Conservation (phyloP, 2,113 vertebrate species). For the Parotia lawesii region DNA sequence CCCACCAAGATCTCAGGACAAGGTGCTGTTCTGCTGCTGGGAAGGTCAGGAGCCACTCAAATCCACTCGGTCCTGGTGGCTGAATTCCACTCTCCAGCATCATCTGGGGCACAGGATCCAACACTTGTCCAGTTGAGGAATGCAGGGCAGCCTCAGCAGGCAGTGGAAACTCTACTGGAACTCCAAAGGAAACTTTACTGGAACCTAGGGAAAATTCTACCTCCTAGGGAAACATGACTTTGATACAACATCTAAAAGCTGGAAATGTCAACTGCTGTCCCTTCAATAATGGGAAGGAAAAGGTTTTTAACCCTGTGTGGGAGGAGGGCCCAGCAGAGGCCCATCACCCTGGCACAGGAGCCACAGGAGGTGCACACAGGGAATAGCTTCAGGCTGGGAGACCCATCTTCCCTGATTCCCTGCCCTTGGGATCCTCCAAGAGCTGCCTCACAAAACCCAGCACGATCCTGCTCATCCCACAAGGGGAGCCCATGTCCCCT, state of each 20-base stretch:
- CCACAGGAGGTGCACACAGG: neutral
- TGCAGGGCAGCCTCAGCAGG: neutral
- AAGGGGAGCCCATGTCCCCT: neutral
- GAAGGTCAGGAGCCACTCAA: neutral
- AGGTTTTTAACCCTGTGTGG: neutral
- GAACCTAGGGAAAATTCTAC: neutral
- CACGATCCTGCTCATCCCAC: neutral
- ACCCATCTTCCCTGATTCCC: neutral
- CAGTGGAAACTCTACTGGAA: neutral
- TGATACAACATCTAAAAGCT: neutral
- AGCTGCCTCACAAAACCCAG: neutral
- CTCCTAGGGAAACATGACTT: neutral
- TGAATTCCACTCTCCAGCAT: neutral
- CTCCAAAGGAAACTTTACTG: neutral
- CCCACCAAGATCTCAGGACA: neutral
- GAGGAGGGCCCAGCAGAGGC: neutral
- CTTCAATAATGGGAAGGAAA: neutral
- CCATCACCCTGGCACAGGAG: neutral
- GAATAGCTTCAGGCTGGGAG: neutral
- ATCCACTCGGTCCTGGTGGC: accelerated
- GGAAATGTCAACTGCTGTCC: neutral
- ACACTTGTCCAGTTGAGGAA: neutral
- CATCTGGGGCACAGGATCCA: neutral
- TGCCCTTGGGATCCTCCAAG: neutral
- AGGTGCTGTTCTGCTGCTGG: neutral